A percentile compares a stretch with the other conserved stretches of the same genome.
These are phyloP conservation scores for Sialis lutaria DNA, from an alignment of 2,888 invertebrate genomes.

Conservation along the genomic window DNA sequence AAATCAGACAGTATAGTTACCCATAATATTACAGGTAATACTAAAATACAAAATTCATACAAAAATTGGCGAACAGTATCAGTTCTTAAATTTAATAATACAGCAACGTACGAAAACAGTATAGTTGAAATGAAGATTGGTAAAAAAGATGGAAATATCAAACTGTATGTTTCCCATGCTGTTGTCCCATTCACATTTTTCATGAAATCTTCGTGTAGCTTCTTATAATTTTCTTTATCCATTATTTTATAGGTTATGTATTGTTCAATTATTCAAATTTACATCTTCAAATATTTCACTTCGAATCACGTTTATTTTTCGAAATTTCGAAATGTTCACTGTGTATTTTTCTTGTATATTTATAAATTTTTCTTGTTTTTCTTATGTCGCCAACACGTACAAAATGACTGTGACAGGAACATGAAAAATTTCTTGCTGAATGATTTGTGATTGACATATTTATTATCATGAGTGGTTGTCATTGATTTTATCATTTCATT, in stretches of 20 bases:
- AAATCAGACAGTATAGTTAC: conserved; percentile 33
- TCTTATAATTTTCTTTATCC: conserved; percentile 24
- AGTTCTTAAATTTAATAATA: conserved; percentile 5
- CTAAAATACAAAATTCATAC: conserved; percentile 36
- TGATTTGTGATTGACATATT: too few species aligned
- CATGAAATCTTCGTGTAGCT: conserved; percentile 33
- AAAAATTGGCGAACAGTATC: conserved; percentile 17
- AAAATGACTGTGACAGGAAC: too few species aligned
- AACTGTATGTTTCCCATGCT: conserved; percentile 27
- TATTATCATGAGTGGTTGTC: too few species aligned
- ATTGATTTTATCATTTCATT: too few species aligned
- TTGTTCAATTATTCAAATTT: too few species aligned
- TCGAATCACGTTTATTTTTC: too few species aligned
- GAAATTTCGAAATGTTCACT: too few species aligned
- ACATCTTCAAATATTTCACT: too few species aligned
- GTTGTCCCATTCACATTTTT: conserved; percentile 35
- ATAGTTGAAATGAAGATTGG: conserved; percentile 2
- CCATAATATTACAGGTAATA: conserved; percentile 34
- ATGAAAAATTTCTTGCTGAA: too few species aligned
- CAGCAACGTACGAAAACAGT: neutral
- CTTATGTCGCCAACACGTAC: too few species aligned
- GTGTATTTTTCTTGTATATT: too few species aligned
- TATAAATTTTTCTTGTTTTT: too few species aligned
- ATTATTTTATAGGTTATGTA: conserved; percentile 17
- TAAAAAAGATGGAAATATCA: conserved; percentile 20